These are phyloP conservation scores for Nibea coibor DNA, from an alignment of 2,113 vertebrate genomes.

Conservation along the genomic window DNA sequence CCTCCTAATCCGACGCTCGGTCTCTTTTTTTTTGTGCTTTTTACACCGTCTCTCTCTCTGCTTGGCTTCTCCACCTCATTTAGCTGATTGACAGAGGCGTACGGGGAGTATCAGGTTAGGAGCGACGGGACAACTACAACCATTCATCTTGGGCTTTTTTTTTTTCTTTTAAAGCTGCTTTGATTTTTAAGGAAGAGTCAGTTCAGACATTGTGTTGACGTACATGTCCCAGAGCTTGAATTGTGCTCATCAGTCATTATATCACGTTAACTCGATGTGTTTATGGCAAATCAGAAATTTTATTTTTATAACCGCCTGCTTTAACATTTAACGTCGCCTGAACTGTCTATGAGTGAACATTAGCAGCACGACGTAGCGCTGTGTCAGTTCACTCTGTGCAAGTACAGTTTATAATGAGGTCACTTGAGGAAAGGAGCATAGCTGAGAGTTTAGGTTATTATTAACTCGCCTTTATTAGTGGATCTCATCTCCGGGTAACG, in stretches of 20 bases:
- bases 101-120: slow-evolving; percentile 73
- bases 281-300: slow-evolving; percentile 13
- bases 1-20: slow-evolving; percentile 36
- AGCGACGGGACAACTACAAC: slow-evolving; percentile 62
- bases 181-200: slow-evolving; percentile 54
- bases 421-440: slow-evolving; percentile 48
- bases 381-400: slow-evolving; percentile 24
- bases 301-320: neutral
- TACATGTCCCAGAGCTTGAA: slow-evolving; percentile 47
- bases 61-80: slow-evolving; percentile 75
- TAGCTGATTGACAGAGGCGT: slow-evolving; percentile 78
- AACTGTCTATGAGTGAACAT: neutral
- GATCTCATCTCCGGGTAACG: slow-evolving; percentile 6
- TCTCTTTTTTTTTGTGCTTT: slow-evolving; percentile 52
- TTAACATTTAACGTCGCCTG: neutral
- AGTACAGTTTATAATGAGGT: slow-evolving; percentile 49
- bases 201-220: slow-evolving; percentile 53
- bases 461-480: slow-evolving; percentile 22
- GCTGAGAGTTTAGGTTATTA: slow-evolving; percentile 41
- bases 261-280: slow-evolving; percentile 16
- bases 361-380: neutral
- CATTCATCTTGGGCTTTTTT: slow-evolving; percentile 65
- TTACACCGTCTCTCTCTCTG: slow-evolving; percentile 21
- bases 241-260: slow-evolving; percentile 2
- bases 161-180: slow-evolving; percentile 50